A percentile compares a stretch with the other conserved stretches of the same genome.
Evolutionary conservation across 2,888 invertebrate species (phyloP).

Genomic region (Boloria selene): DNA sequence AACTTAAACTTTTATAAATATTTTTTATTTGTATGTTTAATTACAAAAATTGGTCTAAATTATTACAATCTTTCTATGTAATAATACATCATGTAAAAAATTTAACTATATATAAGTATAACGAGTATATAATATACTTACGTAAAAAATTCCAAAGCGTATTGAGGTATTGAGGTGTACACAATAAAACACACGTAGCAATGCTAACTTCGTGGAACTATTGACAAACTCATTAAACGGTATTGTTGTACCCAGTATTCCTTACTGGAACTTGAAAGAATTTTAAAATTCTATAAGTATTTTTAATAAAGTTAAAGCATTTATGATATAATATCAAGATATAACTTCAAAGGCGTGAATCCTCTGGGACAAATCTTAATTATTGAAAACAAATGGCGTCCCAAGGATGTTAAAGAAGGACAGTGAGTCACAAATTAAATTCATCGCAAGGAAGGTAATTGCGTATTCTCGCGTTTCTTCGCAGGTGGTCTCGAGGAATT

Average conservation of each 20-base stretch:
- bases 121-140: no score
- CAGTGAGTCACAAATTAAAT: slow-evolving; percentile 43
- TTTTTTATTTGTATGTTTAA: no score
- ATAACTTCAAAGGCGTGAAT: not conserved
- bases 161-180: no score
- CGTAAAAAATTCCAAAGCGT: no score
- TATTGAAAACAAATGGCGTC: slow-evolving; percentile 29
- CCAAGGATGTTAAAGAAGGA: slow-evolving; percentile 32
- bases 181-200: not conserved
- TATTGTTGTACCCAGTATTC: not conserved
- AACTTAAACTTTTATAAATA: no score
- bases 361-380: slow-evolving; percentile 18
- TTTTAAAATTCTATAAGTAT: not conserved
- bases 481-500: slow-evolving; percentile 69
- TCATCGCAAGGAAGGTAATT: slow-evolving; percentile 53
- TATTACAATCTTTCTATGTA: no score
- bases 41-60: no score
- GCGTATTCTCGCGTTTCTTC: slow-evolving; percentile 55
- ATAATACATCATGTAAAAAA: no score
- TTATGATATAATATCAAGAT: not conserved
- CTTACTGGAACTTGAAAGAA: not conserved
- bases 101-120: no score
- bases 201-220: not conserved
- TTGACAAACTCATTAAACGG: slow-evolving; percentile 1
- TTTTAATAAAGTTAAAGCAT: not conserved